Evolutionary conservation across 2,113 vertebrate species (phyloP).

Genomic region (Galbula dea): DNA sequence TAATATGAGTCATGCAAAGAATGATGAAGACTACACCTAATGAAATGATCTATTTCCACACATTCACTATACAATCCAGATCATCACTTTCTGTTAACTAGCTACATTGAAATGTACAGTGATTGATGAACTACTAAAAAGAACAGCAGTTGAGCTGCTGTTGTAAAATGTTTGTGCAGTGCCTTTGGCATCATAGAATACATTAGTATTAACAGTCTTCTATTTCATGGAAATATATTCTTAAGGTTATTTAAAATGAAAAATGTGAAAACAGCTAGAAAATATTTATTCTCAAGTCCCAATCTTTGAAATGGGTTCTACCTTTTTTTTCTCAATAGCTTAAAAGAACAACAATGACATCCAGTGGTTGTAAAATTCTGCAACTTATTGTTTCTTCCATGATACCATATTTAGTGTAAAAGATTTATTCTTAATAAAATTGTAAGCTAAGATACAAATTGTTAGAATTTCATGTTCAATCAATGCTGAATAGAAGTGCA

Average conservation of each 20-base stretch:
- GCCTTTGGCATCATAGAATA: not conserved
- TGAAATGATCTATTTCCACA: not conserved
- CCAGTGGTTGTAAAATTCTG: conserved; percentile 35
- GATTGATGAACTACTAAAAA: not conserved
- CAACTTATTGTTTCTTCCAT: not conserved
- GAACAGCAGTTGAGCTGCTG: not conserved
- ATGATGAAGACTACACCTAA: not conserved
- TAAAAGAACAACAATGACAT: conserved; percentile 46
- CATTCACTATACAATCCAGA: not conserved
- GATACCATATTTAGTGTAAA: not conserved
- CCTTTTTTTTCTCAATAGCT: not conserved
- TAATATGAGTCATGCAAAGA: not conserved
- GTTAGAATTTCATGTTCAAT: not conserved
- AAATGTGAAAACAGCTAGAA: not conserved
- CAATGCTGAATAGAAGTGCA: not conserved
- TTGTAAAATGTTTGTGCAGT: not conserved
- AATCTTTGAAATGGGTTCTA: not conserved
- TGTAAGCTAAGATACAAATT: not conserved
- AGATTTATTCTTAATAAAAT: not conserved
- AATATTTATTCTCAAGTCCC: not conserved
- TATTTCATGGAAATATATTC: not conserved
- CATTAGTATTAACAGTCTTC: not conserved
- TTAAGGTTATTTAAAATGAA: not conserved
- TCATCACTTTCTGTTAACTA: not conserved
- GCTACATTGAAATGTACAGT: not conserved